Evolutionary conservation across 1,140 invertebrate genomes (phyloP), one percentile per base, ranked within the genome.

Genomic region (Ganaspis sp.): DNA sequence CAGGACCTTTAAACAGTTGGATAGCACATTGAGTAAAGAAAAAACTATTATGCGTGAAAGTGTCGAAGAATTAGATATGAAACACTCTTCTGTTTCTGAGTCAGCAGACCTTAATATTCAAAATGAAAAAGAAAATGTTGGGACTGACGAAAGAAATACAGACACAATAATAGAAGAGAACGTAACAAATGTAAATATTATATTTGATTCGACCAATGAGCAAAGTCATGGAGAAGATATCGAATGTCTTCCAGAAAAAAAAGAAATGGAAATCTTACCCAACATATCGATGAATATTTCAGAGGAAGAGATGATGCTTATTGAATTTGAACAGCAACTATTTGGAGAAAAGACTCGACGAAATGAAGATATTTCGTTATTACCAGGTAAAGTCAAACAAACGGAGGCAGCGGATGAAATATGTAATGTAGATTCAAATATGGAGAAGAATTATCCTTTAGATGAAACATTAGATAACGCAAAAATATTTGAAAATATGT

Each of bases 241-340:
- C 11, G 15, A 12, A 4, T 26, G 12, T 29, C 12, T 26, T 64
- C 29, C 58, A 15, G n/a, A 64, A 9, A 29, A 29, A 29, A 26
- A 9, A 64, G 15, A 12, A 29, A 4, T 6, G 11, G 23, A 15
- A 8, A 29, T 15, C 11, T 0, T 15, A n/a, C 23, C 23, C 3
- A n/a, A 64, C 12, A n/a, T 29, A 34, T 38, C 69, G 26, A 70
- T 42, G 71, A 74, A 82, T 69, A 72, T 82, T 29, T 80, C 81
- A 6, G 74, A 77, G 29, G 69, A 81, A n/a, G 37, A 77, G 5
- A 17, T 78, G 6, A 2, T 79, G 49, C 72, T 83, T 3, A 54
- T 77, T 19, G 76, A 83, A 29, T 37, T 83, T 9, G 81, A 83
- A 45, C 53, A 76, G 21, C 76, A 83, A 34, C 53, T 83, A 54